Evolutionary conservation across 1,140 invertebrate species (phyloP).

Genomic region (Penaeus vannamei): DNA sequence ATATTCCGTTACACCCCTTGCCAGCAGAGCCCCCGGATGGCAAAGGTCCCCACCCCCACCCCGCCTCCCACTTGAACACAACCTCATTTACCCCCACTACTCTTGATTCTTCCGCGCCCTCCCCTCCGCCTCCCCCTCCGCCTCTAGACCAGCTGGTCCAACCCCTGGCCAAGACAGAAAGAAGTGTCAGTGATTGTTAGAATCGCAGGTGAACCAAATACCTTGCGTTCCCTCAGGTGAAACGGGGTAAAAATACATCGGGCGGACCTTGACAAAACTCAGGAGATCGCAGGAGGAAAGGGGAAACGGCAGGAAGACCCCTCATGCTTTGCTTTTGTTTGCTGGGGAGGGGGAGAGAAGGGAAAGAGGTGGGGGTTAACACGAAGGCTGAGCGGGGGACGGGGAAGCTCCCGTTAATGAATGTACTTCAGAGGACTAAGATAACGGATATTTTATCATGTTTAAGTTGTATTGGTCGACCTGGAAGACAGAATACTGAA

Average conservation of each 20-base stretch:
- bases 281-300: not conserved
- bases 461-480: too few species aligned
- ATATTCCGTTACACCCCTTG: constrained; percentile 64
- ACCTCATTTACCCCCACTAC: constrained; percentile 9
- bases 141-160: constrained; percentile 11
- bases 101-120: not conserved
- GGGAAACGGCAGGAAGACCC: not conserved
- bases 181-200: constrained; percentile 31
- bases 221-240: constrained; percentile 33
- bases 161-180: constrained; percentile 17
- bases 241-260: constrained; percentile 41
- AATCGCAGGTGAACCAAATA: constrained; percentile 43
- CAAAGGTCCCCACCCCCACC: not conserved
- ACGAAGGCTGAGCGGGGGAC: not conserved
- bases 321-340: too few species aligned
- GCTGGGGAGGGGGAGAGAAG: not conserved
- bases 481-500: too few species aligned
- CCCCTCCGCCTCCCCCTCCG: not conserved
- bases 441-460: too few species aligned
- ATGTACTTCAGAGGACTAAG: too few species aligned
- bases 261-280: not conserved
- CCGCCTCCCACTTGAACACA: not conserved
- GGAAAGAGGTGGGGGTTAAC: too few species aligned
- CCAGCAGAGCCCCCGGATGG: constrained; percentile 34
- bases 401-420: not conserved